Evolutionary conservation across 1,140 invertebrate genomes (phyloP), one percentile per base, ranked within the genome.

Genomic region (Arctopsyche grandis): DNA sequence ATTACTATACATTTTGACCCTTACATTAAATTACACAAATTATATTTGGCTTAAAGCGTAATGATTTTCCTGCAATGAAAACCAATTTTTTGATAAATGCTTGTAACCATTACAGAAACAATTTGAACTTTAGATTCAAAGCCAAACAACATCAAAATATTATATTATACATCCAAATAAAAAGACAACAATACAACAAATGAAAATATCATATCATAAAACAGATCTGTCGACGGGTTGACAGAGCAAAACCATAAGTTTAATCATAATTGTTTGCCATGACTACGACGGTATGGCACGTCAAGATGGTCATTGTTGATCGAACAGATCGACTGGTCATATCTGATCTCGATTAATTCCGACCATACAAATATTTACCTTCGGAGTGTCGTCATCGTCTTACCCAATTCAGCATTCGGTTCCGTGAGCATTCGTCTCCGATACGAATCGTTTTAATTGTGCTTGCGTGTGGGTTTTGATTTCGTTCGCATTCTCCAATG

Each of bases 321-420:
- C 26, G 66, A 69, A 69, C 29, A 14, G 52, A 56, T 56, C 52
- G 52, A 38, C 26, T 7, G 24, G n/a, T 21, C 66, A 14, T 19
- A 69, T 69, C 66, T 69, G 66, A 69, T 69, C 66, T 29, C 29
- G 66, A 69, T 69, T 69, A 69, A 69, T 69, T 29, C 66, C 14
- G n/a, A 69, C 66, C 29, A 69, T 69, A 69, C 29, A 29, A 69
- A 69, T 69, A 69, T 69, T 69, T 69, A 26, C 66, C 26, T 10
- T 69, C 22, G 24, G 19, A 52, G 10, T n/a, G 48, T 52, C 48
- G 12, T 14, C 48, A 4, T 46, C 44, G 44, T n/a, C 52, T 16
- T 16, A 16, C 19, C 52, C 56, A 21, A 60, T n/a, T 60, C 16
- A 60, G 48, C 0, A 5, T 16, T 21, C 3, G 9, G 56, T 19